Evolutionary conservation across 1,140 invertebrate genomes (phyloP).

Genomic region (Tetraneura akinire): DNA sequence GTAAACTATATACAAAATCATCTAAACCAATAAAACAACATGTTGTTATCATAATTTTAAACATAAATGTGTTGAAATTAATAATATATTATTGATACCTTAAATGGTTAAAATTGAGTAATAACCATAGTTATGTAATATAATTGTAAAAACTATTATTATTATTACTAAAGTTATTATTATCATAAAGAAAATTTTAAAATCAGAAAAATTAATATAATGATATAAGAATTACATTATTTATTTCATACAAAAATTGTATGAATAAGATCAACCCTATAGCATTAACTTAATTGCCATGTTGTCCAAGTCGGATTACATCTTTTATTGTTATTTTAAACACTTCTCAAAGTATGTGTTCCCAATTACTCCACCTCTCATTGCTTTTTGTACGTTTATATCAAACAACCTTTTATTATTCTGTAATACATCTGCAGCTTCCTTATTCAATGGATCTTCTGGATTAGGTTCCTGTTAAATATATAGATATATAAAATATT

Average conservation of each 20-base stretch:
- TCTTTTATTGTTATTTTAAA: constrained; percentile 75
- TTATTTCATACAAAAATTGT: constrained; percentile 41
- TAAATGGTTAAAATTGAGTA: neutral
- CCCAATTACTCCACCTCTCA: constrained; percentile 92
- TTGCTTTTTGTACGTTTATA: constrained; percentile 93
- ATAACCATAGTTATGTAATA: constrained; percentile 5
- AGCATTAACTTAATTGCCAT: constrained; percentile 4
- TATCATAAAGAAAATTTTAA: constrained; percentile 12
- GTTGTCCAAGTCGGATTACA: neutral
- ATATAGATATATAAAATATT: neutral
- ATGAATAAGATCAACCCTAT: constrained; percentile 36
- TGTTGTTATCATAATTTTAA: constrained; percentile 48
- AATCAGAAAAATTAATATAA: constrained; percentile 28
- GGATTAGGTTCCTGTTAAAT: constrained; percentile 89
- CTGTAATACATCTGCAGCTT: constrained; percentile 96
- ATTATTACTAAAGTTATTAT: constrained; percentile 23
- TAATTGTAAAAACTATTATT: constrained; percentile 27
- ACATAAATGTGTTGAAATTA: constrained; percentile 23
- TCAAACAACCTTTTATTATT: constrained; percentile 93
- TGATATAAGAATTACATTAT: constrained; percentile 26
- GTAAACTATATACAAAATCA: constrained; percentile 48
- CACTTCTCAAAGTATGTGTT: constrained; percentile 92
- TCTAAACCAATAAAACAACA: constrained; percentile 35
- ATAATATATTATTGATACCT: constrained; percentile 22
- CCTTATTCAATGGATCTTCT: constrained; percentile 97